Evolutionary conservation across 2,113 vertebrate species (phyloP), one percentile per base, ranked within the genome.

Genomic region (Octodon degus): DNA sequence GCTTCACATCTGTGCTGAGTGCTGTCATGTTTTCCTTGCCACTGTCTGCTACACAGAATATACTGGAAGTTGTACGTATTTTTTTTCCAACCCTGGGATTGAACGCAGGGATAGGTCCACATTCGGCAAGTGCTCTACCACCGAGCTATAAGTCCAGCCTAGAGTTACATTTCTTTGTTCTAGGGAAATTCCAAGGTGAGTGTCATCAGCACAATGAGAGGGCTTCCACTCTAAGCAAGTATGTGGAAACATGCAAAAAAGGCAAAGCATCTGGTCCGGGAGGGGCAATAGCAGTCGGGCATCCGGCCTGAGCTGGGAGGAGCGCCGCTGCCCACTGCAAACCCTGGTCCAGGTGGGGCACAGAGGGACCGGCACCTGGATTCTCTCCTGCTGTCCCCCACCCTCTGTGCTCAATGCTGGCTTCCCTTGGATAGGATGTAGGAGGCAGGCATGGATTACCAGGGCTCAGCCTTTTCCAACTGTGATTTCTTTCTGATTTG

Each of bases 401-500:
- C 50, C 19, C 22, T 81, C 70, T 85, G 27, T 30, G 68, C 81
- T 89, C 6, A 63, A 58, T 58, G 53, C 74, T 43, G n/a, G 67
- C 14, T 81, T 94, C 53, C 32, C 86, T 96, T 92, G 92, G 74
- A 67, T 43, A 55, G 67, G 70, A 84, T 79, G 7, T 40, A 55
- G 63, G 76, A 89, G 16, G 30, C 81, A 92, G 90, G 63, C n/a
- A 11, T 24, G 62, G 63, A 90, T 89, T 95, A 60, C 87, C n/a
- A 60, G 81, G 74, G n/a, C 90, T 55, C 43, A 80, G 53, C 67
- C 55, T 92, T 92, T 92, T 86, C 72, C 65, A 62, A 47, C 47
- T 65, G 24, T 53, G 68, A 83, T 90, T 97, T 93, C 47, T 50
- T 90, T 67, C 47, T 34, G 27, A 76, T 92, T 96, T 95, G 93